Evolutionary conservation across 2,888 invertebrate genomes (phyloP).

Genomic region (Agelastica alni): DNA sequence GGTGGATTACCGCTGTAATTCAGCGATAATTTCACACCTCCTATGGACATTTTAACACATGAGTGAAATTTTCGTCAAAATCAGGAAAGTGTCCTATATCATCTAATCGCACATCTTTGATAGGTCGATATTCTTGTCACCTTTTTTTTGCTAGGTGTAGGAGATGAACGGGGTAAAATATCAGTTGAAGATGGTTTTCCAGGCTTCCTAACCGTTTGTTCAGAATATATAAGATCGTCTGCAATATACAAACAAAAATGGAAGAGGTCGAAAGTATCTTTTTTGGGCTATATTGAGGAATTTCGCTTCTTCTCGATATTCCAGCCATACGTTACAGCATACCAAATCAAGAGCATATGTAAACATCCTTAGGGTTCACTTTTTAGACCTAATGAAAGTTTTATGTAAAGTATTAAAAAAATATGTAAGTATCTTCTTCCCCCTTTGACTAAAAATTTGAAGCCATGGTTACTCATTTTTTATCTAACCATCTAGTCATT

Average conservation of each 20-base stretch:
- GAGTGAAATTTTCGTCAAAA: too few relatives aligned
- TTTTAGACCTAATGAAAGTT: not conserved
- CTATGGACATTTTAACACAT: too few relatives aligned
- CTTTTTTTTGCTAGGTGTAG: constrained; percentile 5
- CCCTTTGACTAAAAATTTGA: not conserved
- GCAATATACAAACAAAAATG: not conserved
- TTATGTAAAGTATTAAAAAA: too few relatives aligned
- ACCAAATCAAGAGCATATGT: not conserved
- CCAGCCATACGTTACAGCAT: too few relatives aligned
- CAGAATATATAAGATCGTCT: not conserved
- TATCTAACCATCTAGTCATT: not conserved
- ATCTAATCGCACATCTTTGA: not conserved
- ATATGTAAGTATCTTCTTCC: not conserved
- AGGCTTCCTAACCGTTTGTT: not conserved
- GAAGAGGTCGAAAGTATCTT: not conserved
- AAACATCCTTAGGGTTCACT: not conserved
- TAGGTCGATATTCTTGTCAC: constrained; percentile 1
- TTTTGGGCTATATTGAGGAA: not conserved
- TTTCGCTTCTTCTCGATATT: too few relatives aligned
- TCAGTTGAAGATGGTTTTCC: not conserved
- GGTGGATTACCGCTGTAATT: too few relatives aligned
- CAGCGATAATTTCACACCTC: too few relatives aligned
- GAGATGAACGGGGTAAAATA: not conserved
- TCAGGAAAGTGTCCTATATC: not conserved
- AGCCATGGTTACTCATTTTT: not conserved